phyloP scores from a whole-genome alignment of 2,888 invertebrate genomes.

The Melanargia galathea region DNA sequence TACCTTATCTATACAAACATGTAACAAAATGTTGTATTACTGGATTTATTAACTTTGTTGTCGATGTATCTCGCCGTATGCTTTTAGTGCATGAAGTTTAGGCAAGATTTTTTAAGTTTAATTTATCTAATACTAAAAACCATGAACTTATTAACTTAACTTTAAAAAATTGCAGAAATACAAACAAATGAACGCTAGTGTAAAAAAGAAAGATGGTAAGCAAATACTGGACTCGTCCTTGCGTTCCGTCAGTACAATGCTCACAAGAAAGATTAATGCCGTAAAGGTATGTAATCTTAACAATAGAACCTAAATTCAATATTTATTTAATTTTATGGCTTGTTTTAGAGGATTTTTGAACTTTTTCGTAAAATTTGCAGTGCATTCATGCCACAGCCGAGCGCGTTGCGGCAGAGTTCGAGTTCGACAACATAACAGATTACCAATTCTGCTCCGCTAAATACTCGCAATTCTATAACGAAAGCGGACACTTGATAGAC shows the following conservation, averaged over 20 bases:
- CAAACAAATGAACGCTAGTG: slow-evolving; percentile 88
- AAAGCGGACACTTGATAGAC: slow-evolving; percentile 45
- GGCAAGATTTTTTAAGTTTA: too few species aligned
- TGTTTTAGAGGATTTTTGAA: background rate
- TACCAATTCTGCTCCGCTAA: slow-evolving; percentile 91
- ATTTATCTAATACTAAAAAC: too few species aligned
- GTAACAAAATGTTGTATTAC: background rate
- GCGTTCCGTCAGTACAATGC: slow-evolving; percentile 91
- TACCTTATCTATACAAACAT: too few species aligned
- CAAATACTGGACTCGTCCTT: slow-evolving; percentile 90
- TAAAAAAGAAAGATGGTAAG: slow-evolving; percentile 90
- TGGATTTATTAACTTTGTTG: too few species aligned
- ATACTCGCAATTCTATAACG: slow-evolving; percentile 81
- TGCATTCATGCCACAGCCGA: slow-evolving; percentile 91
- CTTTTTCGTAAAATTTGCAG: slow-evolving; percentile 55
- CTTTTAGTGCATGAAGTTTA: too few species aligned
- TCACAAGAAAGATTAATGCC: slow-evolving; percentile 94
- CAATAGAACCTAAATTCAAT: background rate
- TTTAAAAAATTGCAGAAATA: slow-evolving; percentile 84
- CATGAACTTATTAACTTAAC: background rate
- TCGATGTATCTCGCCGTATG: too few species aligned
- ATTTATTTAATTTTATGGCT: too few species aligned
- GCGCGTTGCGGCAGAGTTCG: slow-evolving; percentile 84
- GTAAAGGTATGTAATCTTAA: slow-evolving; percentile 86
- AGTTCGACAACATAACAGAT: slow-evolving; percentile 65